phyloP scores from a whole-genome alignment of 2,113 vertebrate species.

The Reinhardtius hippoglossoides region DNA sequence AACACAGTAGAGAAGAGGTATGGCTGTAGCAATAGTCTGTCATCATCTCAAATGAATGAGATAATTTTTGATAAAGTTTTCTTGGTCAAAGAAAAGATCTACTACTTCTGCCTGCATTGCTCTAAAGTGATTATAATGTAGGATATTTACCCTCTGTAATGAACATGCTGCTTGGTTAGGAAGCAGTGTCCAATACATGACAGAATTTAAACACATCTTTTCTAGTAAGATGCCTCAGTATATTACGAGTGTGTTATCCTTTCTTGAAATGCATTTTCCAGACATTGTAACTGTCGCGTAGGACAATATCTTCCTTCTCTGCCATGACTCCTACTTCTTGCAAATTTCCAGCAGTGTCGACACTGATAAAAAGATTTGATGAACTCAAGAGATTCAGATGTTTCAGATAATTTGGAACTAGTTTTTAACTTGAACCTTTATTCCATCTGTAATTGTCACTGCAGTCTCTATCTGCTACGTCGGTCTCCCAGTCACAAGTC shows the following conservation, averaged over 20 bases:
- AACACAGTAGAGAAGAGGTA: not conserved
- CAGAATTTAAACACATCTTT: not conserved
- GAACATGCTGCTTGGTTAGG: not conserved
- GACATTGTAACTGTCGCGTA: not conserved
- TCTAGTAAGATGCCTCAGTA: not conserved
- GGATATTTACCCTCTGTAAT: not conserved
- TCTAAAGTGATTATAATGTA: not conserved
- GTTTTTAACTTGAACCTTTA: too few relatives aligned
- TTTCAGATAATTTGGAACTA: not conserved
- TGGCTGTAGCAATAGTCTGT: not conserved
- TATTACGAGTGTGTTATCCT: not conserved
- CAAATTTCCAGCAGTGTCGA: not conserved
- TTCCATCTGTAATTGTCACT: not conserved
- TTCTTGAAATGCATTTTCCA: not conserved
- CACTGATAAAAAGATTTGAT: not conserved
- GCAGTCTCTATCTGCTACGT: not conserved
- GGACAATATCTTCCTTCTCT: too few relatives aligned
- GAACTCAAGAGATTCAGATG: not conserved
- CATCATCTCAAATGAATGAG: not conserved
- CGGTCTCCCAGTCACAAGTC: not conserved
- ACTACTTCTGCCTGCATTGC: not conserved
- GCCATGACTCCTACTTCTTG: not conserved
- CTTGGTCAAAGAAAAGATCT: not conserved
- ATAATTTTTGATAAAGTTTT: not conserved
- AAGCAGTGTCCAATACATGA: not conserved